A percentile compares a stretch with the other conserved stretches of the same genome.
Conservation (phyloP, 2,888 invertebrate genomes). For the Petrophora chlorosata region DNA sequence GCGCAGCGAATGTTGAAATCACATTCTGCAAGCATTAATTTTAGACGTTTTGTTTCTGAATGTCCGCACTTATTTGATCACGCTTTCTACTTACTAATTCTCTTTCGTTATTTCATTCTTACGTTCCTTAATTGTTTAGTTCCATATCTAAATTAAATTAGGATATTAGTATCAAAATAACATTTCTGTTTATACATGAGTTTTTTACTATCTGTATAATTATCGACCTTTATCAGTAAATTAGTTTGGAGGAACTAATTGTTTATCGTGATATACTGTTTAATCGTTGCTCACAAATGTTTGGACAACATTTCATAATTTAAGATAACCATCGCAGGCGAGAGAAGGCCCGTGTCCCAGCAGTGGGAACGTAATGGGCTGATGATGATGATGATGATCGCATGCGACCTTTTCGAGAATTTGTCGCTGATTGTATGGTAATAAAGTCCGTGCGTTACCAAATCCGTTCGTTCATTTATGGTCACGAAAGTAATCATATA, state of each 20-base stretch:
- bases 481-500: slow-evolving; percentile 30
- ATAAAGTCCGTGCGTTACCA: slow-evolving; percentile 34
- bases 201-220: not conserved
- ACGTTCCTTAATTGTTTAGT: slow-evolving; percentile 15
- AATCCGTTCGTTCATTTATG: slow-evolving; percentile 38
- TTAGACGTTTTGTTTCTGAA: slow-evolving; percentile 41
- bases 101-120: slow-evolving; percentile 18
- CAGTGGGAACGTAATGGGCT: no score
- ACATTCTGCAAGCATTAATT: slow-evolving; percentile 37
- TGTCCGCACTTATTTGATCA: slow-evolving; percentile 38
- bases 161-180: no score
- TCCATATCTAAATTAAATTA: slow-evolving; percentile 13
- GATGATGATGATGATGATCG: no score
- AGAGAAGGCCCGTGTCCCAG: no score
- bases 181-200: not conserved
- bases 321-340: slow-evolving; percentile 28
- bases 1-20: slow-evolving; percentile 39
- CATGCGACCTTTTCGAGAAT: slow-evolving; percentile 34
- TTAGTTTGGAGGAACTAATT: not conserved
- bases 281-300: slow-evolving; percentile 14
- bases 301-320: slow-evolving; percentile 20
- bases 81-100: slow-evolving; percentile 44
- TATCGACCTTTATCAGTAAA: not conserved
- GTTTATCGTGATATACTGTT: not conserved
- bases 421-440: slow-evolving; percentile 34